These are phyloP conservation scores for Rhaphigaster nebulosa DNA, from an alignment of 2,888 invertebrate genomes.

Conservation along the genomic window DNA sequence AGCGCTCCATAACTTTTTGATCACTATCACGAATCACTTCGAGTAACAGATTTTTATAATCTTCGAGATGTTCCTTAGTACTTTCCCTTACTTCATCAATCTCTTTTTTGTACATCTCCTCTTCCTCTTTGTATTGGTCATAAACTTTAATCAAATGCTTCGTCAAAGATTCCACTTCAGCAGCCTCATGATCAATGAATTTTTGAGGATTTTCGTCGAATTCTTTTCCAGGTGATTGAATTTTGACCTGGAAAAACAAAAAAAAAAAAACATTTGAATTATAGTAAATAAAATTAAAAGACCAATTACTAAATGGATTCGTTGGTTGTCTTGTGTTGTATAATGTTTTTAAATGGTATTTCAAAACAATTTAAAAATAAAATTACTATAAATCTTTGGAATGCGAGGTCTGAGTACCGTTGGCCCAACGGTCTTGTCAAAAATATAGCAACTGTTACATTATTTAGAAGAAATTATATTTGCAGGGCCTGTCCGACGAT, in stretches of 20 bases:
- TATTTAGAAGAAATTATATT: no score
- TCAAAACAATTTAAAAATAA: no score
- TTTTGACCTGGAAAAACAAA: not conserved
- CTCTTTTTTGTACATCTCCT: not conserved
- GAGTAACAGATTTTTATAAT: not conserved
- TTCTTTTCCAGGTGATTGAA: not conserved
- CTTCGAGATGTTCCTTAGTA: not conserved
- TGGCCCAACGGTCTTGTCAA: no score
- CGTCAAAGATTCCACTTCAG: not conserved
- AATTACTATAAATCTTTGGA: no score
- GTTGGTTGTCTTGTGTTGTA: no score
- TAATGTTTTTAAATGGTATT: no score
- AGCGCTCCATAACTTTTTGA: not conserved
- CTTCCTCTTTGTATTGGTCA: conserved; percentile 5
- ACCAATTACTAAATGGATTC: no score
- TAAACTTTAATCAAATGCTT: not conserved
- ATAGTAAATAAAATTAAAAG: no score
- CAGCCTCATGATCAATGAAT: not conserved
- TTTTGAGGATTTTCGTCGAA: not conserved
- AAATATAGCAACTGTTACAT: no score
- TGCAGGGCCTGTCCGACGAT: no score
- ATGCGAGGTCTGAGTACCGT: no score
- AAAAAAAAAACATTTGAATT: no score
- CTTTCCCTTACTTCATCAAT: not conserved
- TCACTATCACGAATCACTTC: not conserved